Evolutionary conservation across 1,140 invertebrate genomes (phyloP).

Genomic region (Zaprionus camerounensis): DNA sequence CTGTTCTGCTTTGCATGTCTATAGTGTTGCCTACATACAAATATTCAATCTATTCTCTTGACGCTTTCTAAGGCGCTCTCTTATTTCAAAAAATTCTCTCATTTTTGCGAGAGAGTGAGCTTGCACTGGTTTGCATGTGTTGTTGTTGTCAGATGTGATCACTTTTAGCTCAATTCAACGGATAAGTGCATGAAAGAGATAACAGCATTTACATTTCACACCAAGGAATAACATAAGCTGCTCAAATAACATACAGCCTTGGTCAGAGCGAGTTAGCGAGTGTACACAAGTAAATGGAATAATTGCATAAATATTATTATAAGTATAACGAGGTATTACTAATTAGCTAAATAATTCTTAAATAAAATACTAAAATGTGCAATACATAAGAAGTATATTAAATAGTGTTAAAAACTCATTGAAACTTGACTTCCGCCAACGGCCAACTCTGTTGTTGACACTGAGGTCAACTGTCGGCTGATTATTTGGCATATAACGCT

Average conservation of each 20-base stretch:
- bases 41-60: not conserved
- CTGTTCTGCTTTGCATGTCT: not conserved
- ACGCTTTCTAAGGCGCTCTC: not conserved
- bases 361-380: not conserved
- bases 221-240: too few species aligned
- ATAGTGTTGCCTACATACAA: not conserved
- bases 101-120: too few species aligned
- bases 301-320: not conserved
- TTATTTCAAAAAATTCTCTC: too few species aligned
- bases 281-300: too few species aligned
- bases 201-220: not conserved
- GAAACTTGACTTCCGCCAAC: not conserved
- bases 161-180: not conserved
- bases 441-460: not conserved
- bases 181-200: not conserved
- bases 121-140: not conserved
- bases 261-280: too few species aligned
- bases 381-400: too few species aligned
- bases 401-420: not conserved
- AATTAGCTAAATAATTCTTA: not conserved
- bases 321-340: not conserved
- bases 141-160: not conserved
- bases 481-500: slow-evolving; percentile 21
- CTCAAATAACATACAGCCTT: too few species aligned
- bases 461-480: slow-evolving; percentile 11